Evolutionary conservation across 2,888 invertebrate genomes (phyloP).

Genomic region (Ophion ventricosus): DNA sequence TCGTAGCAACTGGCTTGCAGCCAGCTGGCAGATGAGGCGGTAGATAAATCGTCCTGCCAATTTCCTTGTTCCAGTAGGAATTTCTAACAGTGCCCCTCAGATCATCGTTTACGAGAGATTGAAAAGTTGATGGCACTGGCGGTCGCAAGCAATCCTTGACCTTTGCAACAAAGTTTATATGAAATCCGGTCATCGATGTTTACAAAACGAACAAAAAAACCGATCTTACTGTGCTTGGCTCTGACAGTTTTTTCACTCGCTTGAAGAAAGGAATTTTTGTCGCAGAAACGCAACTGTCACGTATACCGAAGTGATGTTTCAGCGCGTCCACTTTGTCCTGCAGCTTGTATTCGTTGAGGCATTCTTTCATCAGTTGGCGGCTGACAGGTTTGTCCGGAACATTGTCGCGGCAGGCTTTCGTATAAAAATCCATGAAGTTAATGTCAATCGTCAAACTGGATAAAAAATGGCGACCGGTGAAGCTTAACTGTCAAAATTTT

Average conservation of each 20-base stretch:
- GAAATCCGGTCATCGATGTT: constrained; percentile 8
- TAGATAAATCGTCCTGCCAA: constrained; percentile 83
- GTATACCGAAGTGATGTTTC: constrained; percentile 48
- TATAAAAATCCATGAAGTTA: constrained; percentile 35
- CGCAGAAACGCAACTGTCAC: neutral
- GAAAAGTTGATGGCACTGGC: constrained; percentile 82
- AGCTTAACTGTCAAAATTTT: neutral
- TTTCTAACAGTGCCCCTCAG: constrained; percentile 84
- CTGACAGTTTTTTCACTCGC: constrained; percentile 18
- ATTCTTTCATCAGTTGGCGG: constrained; percentile 39
- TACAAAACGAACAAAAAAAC: neutral
- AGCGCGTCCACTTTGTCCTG: constrained; percentile 55
- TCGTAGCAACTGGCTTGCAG: constrained; percentile 80
- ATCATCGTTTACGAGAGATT: constrained; percentile 82
- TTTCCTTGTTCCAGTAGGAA: constrained; percentile 83
- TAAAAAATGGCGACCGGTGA: neutral
- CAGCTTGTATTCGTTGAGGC: constrained; percentile 52
- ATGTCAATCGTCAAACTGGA: neutral
- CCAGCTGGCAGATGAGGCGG: constrained; percentile 82
- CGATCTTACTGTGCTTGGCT: constrained; percentile 30
- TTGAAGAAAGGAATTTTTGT: neutral
- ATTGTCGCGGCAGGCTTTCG: constrained; percentile 25
- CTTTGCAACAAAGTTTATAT: constrained; percentile 63
- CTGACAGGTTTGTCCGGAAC: constrained; percentile 8
- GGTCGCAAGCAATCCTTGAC: constrained; percentile 78